Conservation (phyloP, 2,888 invertebrate species). For the Hipparchia sbordonii region DNA sequence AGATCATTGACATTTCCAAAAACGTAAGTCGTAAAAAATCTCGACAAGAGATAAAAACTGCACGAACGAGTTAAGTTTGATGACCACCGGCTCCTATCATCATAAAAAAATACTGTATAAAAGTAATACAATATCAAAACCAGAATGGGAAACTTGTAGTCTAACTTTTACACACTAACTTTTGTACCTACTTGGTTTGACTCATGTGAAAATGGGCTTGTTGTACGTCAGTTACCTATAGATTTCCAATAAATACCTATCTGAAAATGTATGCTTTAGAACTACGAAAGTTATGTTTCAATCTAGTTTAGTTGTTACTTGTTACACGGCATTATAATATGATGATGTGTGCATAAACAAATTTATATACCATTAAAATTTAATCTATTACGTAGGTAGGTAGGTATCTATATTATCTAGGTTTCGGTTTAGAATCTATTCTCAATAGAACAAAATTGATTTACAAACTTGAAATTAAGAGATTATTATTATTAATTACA, state of each 20-base stretch:
- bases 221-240: too few species aligned
- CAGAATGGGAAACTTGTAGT: not conserved
- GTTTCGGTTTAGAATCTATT: too few species aligned
- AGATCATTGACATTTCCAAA: constrained; percentile 20
- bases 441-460: too few species aligned
- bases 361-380: too few species aligned
- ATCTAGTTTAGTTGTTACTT: not conserved
- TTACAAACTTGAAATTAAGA: too few species aligned
- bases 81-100: not conserved
- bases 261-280: not conserved
- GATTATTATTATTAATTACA: too few species aligned
- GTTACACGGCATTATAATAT: too few species aligned
- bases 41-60: constrained; percentile 12
- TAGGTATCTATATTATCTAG: too few species aligned
- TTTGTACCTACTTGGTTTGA: not conserved
- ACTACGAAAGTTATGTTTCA: not conserved
- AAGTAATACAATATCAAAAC: not conserved
- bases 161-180: not conserved
- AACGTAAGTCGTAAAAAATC: constrained; percentile 17
- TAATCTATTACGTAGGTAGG: too few species aligned
- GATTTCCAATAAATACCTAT: too few species aligned
- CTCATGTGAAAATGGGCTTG: not conserved
- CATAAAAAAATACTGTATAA: not conserved
- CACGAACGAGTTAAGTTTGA: constrained; percentile 5
- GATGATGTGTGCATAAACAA: too few species aligned